phyloP scores from a whole-genome alignment of 2,797 vertebrate genomes.

The Meriones psammophilus region DNA sequence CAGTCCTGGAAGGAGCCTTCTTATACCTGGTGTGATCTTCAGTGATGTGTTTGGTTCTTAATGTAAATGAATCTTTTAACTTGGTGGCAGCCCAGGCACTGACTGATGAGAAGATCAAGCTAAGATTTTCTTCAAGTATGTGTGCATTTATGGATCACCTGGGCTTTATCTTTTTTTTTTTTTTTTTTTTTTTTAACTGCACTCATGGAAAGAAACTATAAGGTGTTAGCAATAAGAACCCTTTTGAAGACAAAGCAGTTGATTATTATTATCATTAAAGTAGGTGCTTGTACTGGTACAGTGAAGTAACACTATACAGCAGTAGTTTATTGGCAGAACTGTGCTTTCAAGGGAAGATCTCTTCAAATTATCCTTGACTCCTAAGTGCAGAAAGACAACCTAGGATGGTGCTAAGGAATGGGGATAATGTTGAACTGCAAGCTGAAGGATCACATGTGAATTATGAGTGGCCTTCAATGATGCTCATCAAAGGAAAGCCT shows the following conservation, averaged over 20 bases:
- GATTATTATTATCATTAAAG: conserved; percentile 63
- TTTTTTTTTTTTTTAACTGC: conserved; percentile 51
- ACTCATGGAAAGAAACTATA: conserved; percentile 27
- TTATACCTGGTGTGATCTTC: background rate
- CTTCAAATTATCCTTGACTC: conserved; percentile 54
- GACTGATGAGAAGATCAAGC: background rate
- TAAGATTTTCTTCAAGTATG: background rate
- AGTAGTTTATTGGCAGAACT: conserved; percentile 56
- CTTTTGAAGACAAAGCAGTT: conserved; percentile 65
- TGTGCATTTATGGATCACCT: conserved; percentile 45
- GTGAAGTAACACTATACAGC: background rate
- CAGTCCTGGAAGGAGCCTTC: background rate
- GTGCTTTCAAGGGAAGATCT: conserved; percentile 27
- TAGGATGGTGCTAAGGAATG: background rate
- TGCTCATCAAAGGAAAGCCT: conserved; percentile 1
- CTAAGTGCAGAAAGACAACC: conserved; percentile 35
- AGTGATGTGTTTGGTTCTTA: background rate
- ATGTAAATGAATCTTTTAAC: background rate
- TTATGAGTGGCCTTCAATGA: background rate
- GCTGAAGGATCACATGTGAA: conserved; percentile 18
- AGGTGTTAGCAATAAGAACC: conserved; percentile 65
- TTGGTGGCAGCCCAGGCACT: background rate
- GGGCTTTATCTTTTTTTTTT: background rate
- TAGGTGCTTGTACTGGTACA: background rate
- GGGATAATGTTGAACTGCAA: conserved; percentile 9